Percentiles rank a stretch among this genome's conserved stretches.
phyloP scores from a whole-genome alignment of 1,140 invertebrate species.

The Delia radicum region DNA sequence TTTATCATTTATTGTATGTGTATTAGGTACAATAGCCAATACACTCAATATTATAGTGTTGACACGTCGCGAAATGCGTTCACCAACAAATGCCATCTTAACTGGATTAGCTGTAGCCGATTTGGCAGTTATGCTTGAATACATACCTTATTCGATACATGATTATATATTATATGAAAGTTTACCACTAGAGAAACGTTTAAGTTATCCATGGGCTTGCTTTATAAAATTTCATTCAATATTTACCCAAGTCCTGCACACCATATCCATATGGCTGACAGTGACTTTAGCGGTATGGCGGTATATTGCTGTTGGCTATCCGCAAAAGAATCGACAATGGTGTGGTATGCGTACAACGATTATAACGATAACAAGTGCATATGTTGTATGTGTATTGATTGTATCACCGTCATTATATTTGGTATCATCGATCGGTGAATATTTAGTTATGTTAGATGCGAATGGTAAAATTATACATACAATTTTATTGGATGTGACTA shows the following conservation, averaged over 20 bases:
- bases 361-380: conserved; percentile 75
- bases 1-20: conserved; percentile 68
- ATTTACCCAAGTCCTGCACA: conserved; percentile 84
- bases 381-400: conserved; percentile 75
- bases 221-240: conserved; percentile 83
- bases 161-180: conserved; percentile 64
- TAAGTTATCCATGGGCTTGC: conserved; percentile 75
- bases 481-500: conserved; percentile 29
- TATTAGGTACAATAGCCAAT: conserved; percentile 90
- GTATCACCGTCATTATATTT: conserved; percentile 84
- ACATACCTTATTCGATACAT: conserved; percentile 86
- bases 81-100: conserved; percentile 82
- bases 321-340: conserved; percentile 75
- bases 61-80: conserved; percentile 83
- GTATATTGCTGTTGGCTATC: conserved; percentile 83
- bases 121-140: conserved; percentile 89
- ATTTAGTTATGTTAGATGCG: conserved; percentile 55
- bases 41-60: conserved; percentile 92
- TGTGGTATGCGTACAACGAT: conserved; percentile 73
- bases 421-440: conserved; percentile 63
- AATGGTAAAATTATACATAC: conserved; percentile 54
- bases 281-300: conserved; percentile 90
- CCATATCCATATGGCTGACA: conserved; percentile 89
- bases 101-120: conserved; percentile 91
- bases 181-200: conserved; percentile 52